Evolutionary conservation across 2,888 invertebrate genomes (phyloP), one percentile per base, ranked within the genome.

Genomic region (Sphaerophoria taeniata): DNA sequence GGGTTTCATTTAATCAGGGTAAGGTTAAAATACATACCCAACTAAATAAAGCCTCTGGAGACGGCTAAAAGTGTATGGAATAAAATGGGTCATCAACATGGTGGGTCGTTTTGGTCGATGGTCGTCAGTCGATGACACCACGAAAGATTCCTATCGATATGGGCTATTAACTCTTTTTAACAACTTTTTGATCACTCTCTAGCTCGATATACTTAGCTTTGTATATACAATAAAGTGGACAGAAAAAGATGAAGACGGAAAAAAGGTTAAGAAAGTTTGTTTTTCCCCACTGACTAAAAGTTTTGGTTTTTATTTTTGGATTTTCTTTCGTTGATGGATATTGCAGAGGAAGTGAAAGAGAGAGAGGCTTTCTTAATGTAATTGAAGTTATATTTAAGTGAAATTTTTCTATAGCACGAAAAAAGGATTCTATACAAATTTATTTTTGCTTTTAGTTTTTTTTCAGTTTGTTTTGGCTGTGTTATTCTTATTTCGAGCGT

Each of bases 141-240:
- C 55, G 47, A 63, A 33, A 14, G 47, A 33, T 33, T 14, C 33
- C 45, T 47, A 63, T 63, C 63, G 63, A 63, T 45, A 63, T 63
- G 63, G 63, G 33, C 63, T 63, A 47, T 63, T 63, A 63, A 47
- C 45, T 47, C 47, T 47, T 63, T 51, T 63, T 47, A 63, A 63
- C 47, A 47, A 47, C 47, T 33, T 63, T 63, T 47, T 33, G 45
- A 63, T 47, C 63, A 45, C 33, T 31, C 45, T 7, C 39, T 6
- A 49, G n/a, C n/a, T n/a, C n/a, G n/a, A n/a, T n/a, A n/a, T n/a
- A n/a, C n/a, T n/a, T n/a, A n/a, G n/a, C n/a, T n/a, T n/a, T n/a
- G n/a, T n/a, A n/a, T 16, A 49, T 11, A 49, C 6, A 16, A 14
- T 14, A 16, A 49, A 14, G 14, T 14, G 9, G 3, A 43, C 45